phyloP scores from a whole-genome alignment of 2,888 invertebrate genomes.

The Seira musarum region DNA sequence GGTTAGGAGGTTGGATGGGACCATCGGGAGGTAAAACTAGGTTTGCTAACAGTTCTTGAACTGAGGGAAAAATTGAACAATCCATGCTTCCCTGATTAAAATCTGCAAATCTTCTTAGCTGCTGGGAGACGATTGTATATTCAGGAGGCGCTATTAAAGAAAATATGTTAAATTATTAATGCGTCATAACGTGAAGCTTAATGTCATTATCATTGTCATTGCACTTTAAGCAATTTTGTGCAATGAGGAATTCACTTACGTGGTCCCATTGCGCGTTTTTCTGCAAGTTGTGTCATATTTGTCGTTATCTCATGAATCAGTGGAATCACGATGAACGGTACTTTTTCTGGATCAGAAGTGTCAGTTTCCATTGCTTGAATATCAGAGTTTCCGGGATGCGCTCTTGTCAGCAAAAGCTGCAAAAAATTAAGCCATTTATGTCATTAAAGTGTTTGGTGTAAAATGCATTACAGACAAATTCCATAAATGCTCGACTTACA shows the following conservation, averaged over 20 bases:
- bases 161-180: no score
- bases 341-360: slow-evolving; percentile 65
- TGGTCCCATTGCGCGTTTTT: slow-evolving; percentile 78
- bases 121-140: slow-evolving; percentile 77
- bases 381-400: slow-evolving; percentile 70
- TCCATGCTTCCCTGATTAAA: slow-evolving; percentile 79
- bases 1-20: slow-evolving; percentile 73
- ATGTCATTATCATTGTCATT: background rate
- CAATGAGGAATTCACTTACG: slow-evolving; percentile 64
- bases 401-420: slow-evolving; percentile 83
- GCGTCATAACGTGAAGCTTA: no score
- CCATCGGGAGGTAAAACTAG: slow-evolving; percentile 86
- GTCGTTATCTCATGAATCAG: slow-evolving; percentile 90
- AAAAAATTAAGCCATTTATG: slow-evolving; percentile 65
- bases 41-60: slow-evolving; percentile 89
- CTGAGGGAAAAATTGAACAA: slow-evolving; percentile 92
- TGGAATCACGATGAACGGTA: slow-evolving; percentile 84
- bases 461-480: slow-evolving; percentile 30
- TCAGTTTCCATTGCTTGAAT: slow-evolving; percentile 53
- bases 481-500: slow-evolving; percentile 76
- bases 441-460: background rate
- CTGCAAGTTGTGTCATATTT: slow-evolving; percentile 90
- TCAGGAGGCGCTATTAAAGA: slow-evolving; percentile 64
- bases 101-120: slow-evolving; percentile 83
- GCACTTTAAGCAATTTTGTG: background rate